These are phyloP conservation scores for Girardinus metallicus DNA, from an alignment of 2,797 vertebrate species.

Conservation along the genomic window DNA sequence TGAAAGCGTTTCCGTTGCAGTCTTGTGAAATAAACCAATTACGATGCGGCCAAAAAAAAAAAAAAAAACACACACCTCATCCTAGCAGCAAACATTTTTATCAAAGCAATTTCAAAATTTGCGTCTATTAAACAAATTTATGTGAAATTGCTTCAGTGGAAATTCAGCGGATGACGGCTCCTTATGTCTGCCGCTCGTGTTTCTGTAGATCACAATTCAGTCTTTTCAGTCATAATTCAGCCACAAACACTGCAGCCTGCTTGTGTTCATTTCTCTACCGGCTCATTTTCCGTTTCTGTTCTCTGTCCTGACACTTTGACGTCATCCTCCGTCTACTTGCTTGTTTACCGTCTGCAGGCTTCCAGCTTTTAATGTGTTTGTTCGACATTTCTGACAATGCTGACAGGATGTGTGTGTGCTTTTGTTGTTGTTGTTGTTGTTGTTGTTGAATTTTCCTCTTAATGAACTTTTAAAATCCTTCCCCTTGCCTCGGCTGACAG, in stretches of 20 bases:
- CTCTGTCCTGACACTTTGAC: neutral
- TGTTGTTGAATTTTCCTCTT: neutral
- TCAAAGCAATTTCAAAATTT: too few species aligned
- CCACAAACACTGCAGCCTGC: neutral
- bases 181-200: neutral
- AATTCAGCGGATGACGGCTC: neutral
- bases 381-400: neutral
- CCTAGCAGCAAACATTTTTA: too few species aligned
- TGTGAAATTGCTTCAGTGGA: too few species aligned
- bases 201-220: neutral
- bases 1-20: too few species aligned
- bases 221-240: neutral
- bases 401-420: neutral
- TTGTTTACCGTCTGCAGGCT: neutral
- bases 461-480: conserved; percentile 10
- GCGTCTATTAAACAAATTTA: too few species aligned
- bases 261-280: neutral
- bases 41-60: too few species aligned
- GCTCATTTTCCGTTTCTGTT: neutral
- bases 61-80: too few species aligned
- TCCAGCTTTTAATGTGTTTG: neutral
- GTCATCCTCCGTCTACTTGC: neutral
- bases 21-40: too few species aligned
- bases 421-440: neutral
- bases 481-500: conserved; percentile 1